Evolutionary conservation across 2,797 vertebrate genomes (phyloP).

Genomic region (Crocidura indochinensis): DNA sequence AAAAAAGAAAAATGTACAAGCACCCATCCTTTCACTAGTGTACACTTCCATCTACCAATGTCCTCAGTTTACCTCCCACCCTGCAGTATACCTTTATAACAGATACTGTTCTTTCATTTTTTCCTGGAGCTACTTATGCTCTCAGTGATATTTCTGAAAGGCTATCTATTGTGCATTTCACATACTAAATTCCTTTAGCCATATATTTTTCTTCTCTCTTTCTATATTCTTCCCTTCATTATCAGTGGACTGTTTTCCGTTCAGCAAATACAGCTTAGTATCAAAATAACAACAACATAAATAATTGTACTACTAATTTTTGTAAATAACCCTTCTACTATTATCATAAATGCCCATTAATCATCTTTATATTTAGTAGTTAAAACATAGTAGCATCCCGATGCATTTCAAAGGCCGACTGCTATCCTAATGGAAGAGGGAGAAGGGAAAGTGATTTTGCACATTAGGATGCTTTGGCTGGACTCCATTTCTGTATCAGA

Average conservation of each 20-base stretch:
- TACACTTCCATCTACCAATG: no score
- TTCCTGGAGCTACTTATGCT: no score
- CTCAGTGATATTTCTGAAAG: no score
- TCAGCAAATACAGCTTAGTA: neutral
- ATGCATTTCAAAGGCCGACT: conserved; percentile 34
- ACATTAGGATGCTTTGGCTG: conserved; percentile 69
- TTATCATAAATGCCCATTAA: conserved; percentile 2
- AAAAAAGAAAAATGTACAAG: no score
- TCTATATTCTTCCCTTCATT: neutral
- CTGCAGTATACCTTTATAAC: no score
- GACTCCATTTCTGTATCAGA: conserved; percentile 74
- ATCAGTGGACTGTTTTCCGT: neutral
- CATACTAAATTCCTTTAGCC: neutral
- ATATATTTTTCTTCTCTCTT: neutral
- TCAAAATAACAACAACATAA: neutral
- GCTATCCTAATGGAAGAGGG: conserved; percentile 47
- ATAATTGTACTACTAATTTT: neutral
- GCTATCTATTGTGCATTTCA: neutral
- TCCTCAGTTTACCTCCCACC: no score
- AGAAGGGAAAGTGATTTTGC: conserved; percentile 54
- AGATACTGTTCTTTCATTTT: no score
- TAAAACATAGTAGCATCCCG: conserved; percentile 40
- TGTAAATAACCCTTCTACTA: neutral
- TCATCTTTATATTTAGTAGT: conserved; percentile 60
- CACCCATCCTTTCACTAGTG: no score